Conservation (phyloP, 2,797 vertebrate species). For the Buphagus erythrorhynchus region DNA sequence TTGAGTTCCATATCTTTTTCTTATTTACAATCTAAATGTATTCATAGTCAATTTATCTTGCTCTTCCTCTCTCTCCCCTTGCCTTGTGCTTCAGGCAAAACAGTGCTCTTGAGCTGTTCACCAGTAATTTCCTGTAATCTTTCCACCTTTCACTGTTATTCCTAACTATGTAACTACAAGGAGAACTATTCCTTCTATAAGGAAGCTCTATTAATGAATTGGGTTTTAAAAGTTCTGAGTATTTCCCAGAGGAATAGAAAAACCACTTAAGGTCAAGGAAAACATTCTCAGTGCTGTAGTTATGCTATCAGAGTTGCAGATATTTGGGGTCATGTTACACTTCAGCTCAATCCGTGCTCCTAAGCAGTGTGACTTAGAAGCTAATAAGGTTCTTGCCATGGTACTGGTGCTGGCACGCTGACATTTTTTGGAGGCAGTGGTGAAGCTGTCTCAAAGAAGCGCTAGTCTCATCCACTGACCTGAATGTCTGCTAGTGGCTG, state of each 20-base stretch:
- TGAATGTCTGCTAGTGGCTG: background rate
- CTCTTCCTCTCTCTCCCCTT: background rate
- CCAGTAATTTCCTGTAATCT: background rate
- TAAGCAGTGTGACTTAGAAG: background rate
- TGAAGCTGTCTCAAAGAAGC: background rate
- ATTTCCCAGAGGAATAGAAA: background rate
- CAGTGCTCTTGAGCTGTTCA: background rate
- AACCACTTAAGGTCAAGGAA: background rate
- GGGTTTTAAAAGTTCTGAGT: background rate
- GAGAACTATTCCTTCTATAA: background rate
- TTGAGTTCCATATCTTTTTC: background rate
- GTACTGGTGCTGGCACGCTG: background rate
- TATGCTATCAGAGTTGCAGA: background rate
- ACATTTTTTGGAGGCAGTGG: accelerated
- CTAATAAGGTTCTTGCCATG: background rate
- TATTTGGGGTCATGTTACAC: background rate
- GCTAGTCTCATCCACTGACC: background rate
- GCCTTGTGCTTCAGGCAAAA: background rate
- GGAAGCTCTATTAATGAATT: background rate
- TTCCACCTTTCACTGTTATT: background rate
- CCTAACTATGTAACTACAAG: background rate
- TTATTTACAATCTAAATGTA: background rate
- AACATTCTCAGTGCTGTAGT: background rate
- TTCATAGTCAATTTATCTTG: background rate
- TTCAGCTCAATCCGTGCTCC: background rate